These are phyloP conservation scores for Festucalex cinctus DNA, from an alignment of 2,113 vertebrate genomes.

Conservation along the genomic window DNA sequence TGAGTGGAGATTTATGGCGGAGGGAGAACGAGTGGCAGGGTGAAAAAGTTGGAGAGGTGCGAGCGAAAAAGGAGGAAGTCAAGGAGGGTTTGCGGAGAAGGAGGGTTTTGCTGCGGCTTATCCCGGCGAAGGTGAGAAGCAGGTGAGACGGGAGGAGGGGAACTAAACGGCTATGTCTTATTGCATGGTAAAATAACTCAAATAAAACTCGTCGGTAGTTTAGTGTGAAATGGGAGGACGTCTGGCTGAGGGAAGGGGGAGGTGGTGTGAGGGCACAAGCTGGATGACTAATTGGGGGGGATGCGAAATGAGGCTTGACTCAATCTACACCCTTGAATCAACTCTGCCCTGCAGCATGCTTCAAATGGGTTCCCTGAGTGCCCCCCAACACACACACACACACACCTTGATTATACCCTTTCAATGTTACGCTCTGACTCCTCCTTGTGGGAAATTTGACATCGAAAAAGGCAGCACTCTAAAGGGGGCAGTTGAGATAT, in stretches of 20 bases:
- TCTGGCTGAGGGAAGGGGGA: constrained; percentile 51
- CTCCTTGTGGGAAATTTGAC: constrained; percentile 60
- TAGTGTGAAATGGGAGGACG: constrained; percentile 39
- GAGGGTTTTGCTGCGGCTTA: constrained; percentile 43
- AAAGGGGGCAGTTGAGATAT: constrained; percentile 52
- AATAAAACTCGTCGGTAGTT: constrained; percentile 45
- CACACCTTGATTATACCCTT: constrained; percentile 67
- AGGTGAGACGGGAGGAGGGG: constrained; percentile 21
- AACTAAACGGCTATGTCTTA: constrained; percentile 30
- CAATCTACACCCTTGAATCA: constrained; percentile 70
- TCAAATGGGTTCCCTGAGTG: constrained; percentile 68
- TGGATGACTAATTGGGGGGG: constrained; percentile 70
- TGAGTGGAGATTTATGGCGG: constrained; percentile 62
- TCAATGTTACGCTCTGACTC: constrained; percentile 62
- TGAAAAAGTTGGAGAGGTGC: constrained; percentile 52
- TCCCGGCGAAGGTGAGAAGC: constrained; percentile 41
- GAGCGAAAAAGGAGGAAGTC: constrained; percentile 17
- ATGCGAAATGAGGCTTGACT: constrained; percentile 70
- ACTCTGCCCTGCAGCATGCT: constrained; percentile 68
- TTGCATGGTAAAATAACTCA: neutral
- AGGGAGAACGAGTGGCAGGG: constrained; percentile 47
- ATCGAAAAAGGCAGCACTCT: constrained; percentile 29
- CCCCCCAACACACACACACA: constrained; percentile 39
- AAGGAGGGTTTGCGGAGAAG: constrained; percentile 28
- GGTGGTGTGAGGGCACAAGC: constrained; percentile 60